Evolutionary conservation across 2,797 vertebrate species (phyloP), one percentile per base, ranked within the genome.

Genomic region (Tamandua tetradactyla): DNA sequence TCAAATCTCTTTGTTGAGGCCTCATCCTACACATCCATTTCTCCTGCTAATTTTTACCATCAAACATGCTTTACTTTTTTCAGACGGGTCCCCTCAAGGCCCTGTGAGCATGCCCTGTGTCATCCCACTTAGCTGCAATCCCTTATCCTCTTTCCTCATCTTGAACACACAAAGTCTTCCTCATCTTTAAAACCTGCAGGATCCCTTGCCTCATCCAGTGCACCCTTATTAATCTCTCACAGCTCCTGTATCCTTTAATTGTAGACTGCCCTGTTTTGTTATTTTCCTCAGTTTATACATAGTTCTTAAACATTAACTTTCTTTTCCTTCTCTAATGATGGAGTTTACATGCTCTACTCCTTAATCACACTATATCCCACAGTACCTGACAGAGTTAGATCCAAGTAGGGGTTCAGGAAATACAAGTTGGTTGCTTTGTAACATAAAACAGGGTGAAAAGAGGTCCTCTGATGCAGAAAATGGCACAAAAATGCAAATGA

Each of bases 251-350:
- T 81, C 23, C 22, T 89, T 68, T 76, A 47, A 66, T 66, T 44
- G 42, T 11, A 81, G 52, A 11, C 11, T 89, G 3, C 3, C 2
- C 86, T 75, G 32, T 72, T 93, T 86, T 55, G 23, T 55, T 86
- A 44, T 89, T 79, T 94, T 64, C 37, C 37, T 71, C 72, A 79
- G 10, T 49, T 75, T 71, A 49, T 75, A 23, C 3, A 13, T 44
- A 61, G 64, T 91, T 91, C 57, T 68, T 82, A 85, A 90, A 81
- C 32, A 94, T 40, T 74, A 89, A 27, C 9, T 35, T 81, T 68
- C 30, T 81, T 80, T 40, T 9, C 9, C 35, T 55, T 86, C 42
- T 27, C 76, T 61, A 22, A 37, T 71, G 37, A 27, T 52, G 32
- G 30, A 13, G 25, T 88, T 79, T 93, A 61, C 25, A 35, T 78